Evolutionary conservation across 2,113 vertebrate genomes (phyloP).

Genomic region (Indicator maculatus): DNA sequence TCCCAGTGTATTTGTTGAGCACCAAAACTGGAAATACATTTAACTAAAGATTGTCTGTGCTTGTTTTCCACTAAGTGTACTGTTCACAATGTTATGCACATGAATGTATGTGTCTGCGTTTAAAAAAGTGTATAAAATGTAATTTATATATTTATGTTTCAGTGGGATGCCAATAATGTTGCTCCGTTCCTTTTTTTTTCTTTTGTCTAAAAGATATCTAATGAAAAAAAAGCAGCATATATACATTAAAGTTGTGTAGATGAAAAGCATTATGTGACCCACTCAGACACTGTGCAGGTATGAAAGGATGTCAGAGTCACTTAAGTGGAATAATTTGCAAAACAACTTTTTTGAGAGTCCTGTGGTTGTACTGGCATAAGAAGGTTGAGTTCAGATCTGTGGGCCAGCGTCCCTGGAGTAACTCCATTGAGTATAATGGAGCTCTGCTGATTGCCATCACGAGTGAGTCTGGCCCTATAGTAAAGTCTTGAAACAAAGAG

Average conservation of each 20-base stretch:
- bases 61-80: constrained; percentile 65
- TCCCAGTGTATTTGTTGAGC: constrained; percentile 62
- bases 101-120: constrained; percentile 73
- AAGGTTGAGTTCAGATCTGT: not conserved
- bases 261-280: constrained; percentile 59
- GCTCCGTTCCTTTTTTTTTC: constrained; percentile 51
- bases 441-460: constrained; percentile 7
- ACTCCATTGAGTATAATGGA: not conserved
- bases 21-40: constrained; percentile 66
- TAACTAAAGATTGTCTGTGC: constrained; percentile 68
- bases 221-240: constrained; percentile 52
- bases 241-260: constrained; percentile 62
- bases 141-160: constrained; percentile 75
- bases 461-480: not conserved
- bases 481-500: not conserved
- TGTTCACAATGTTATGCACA: constrained; percentile 65
- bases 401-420: not conserved
- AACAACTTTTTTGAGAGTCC: not conserved
- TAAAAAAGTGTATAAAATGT: constrained; percentile 69
- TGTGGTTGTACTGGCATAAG: not conserved
- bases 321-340: constrained; percentile 49
- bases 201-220: constrained; percentile 56
- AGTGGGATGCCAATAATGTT: constrained; percentile 61
- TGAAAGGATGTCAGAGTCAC: constrained; percentile 29
- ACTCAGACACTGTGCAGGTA: constrained; percentile 60